Conservation (phyloP, 2,888 invertebrate genomes). For the Desoria tigrina region DNA sequence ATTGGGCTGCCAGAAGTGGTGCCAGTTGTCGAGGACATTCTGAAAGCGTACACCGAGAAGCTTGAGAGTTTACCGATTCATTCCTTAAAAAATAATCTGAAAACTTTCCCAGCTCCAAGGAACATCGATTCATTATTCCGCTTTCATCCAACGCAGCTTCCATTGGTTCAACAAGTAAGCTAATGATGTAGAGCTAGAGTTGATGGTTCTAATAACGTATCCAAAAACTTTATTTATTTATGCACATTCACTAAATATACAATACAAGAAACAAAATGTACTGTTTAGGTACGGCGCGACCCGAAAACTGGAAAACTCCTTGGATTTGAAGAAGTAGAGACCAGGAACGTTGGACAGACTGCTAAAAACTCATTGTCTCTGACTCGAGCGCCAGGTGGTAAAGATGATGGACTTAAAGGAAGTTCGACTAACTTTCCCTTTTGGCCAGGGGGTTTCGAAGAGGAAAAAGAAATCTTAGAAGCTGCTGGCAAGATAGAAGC, state of each 20-base stretch:
- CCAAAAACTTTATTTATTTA: no score
- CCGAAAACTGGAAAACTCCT: constrained; percentile 73
- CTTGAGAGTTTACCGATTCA: constrained; percentile 74
- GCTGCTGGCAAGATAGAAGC: constrained; percentile 18
- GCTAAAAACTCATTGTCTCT: constrained; percentile 77
- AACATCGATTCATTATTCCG: constrained; percentile 62
- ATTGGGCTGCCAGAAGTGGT: constrained; percentile 67
- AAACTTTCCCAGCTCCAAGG: constrained; percentile 65
- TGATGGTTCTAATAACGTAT: no score
- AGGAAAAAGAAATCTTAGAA: constrained; percentile 54
- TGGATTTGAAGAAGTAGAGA: constrained; percentile 66
- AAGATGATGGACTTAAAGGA: constrained; percentile 71
- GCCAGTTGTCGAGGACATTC: constrained; percentile 66
- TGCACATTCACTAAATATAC: no score
- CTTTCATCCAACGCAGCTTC: constrained; percentile 60
- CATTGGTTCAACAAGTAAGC: constrained; percentile 63
- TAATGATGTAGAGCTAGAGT: no score
- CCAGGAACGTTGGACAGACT: constrained; percentile 66
- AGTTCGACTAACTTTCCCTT: constrained; percentile 80
- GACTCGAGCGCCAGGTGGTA: constrained; percentile 73
- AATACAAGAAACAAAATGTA: constrained; percentile 6
- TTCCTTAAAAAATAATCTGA: constrained; percentile 68
- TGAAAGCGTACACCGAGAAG: constrained; percentile 68
- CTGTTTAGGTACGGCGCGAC: constrained; percentile 68
- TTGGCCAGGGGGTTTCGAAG: constrained; percentile 78